phyloP scores from a whole-genome alignment of 2,888 invertebrate species.

The Athalia cordata region DNA sequence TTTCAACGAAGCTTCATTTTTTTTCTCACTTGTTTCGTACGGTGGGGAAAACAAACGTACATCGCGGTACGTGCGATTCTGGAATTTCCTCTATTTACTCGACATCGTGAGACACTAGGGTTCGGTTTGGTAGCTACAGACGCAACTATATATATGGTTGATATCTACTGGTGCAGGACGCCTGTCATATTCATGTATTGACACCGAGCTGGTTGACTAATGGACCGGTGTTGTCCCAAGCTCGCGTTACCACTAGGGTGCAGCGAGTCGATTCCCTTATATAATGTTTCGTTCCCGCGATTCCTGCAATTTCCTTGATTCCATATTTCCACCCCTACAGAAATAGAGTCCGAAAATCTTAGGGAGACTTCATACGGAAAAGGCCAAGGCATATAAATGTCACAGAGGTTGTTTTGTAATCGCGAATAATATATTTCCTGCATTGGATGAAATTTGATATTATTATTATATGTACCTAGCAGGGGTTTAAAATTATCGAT shows the following conservation, averaged over 20 bases:
- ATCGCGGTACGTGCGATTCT: slow-evolving; percentile 33
- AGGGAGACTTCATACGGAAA: neutral
- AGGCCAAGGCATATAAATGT: neutral
- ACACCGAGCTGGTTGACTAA: slow-evolving; percentile 73
- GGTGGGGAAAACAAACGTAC: neutral
- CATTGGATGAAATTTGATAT: neutral
- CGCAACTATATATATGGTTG: no score
- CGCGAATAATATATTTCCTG: neutral
- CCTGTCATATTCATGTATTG: slow-evolving; percentile 73
- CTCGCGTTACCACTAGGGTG: slow-evolving; percentile 69
- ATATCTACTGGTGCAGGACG: slow-evolving; percentile 13
- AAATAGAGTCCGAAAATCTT: neutral
- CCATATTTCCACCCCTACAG: neutral
- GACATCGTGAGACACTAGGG: slow-evolving; percentile 47
- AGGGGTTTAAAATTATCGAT: slow-evolving; percentile 35
- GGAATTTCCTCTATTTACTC: slow-evolving; percentile 61
- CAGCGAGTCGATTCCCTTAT: slow-evolving; percentile 35
- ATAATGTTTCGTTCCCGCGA: slow-evolving; percentile 41
- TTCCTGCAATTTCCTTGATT: slow-evolving; percentile 29
- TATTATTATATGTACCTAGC: neutral
- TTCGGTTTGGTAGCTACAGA: slow-evolving; percentile 56
- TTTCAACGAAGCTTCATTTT: no score
- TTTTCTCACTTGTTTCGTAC: neutral
- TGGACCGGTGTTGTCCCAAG: slow-evolving; percentile 72
- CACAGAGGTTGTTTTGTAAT: neutral